Percentiles rank a stretch among this genome's conserved stretches.
Evolutionary conservation across 2,113 vertebrate species (phyloP).

Genomic region (Chionodraco myersi): DNA sequence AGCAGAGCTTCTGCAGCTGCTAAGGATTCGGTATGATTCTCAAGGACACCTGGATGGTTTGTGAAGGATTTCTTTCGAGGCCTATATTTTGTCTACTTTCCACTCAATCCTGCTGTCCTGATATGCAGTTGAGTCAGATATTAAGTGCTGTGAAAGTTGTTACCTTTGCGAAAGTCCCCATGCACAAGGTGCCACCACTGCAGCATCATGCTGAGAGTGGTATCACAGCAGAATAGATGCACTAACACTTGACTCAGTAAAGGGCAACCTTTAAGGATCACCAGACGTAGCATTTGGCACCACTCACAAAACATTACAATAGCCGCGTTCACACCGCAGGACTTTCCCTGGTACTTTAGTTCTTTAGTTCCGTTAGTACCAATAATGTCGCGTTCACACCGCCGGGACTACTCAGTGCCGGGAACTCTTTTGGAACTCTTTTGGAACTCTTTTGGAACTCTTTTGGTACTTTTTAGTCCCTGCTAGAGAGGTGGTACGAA

Average conservation of each 20-base stretch:
- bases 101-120: conserved; percentile 9
- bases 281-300: conserved; percentile 60
- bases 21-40: conserved; percentile 22
- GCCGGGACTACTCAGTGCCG: too few relatives aligned
- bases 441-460: too few relatives aligned
- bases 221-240: conserved; percentile 50
- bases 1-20: conserved; percentile 25
- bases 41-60: conserved; percentile 32
- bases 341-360: too few relatives aligned
- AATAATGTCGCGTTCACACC: too few relatives aligned
- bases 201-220: conserved; percentile 27
- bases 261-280: conserved; percentile 77
- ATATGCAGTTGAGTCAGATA: conserved; percentile 18
- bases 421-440: too few relatives aligned
- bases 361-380: too few relatives aligned
- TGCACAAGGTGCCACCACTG: conserved; percentile 25
- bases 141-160: conserved; percentile 47
- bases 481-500: too few relatives aligned
- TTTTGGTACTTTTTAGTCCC: too few relatives aligned
- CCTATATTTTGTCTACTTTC: neutral
- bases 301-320: conserved; percentile 51
- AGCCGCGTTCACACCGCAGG: too few relatives aligned
- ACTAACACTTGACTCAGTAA: conserved; percentile 64
- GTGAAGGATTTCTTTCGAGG: conserved; percentile 6
- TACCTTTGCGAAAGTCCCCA: conserved; percentile 48